phyloP scores from a whole-genome alignment of 2,888 invertebrate genomes.

The Flexamia atlantica region DNA sequence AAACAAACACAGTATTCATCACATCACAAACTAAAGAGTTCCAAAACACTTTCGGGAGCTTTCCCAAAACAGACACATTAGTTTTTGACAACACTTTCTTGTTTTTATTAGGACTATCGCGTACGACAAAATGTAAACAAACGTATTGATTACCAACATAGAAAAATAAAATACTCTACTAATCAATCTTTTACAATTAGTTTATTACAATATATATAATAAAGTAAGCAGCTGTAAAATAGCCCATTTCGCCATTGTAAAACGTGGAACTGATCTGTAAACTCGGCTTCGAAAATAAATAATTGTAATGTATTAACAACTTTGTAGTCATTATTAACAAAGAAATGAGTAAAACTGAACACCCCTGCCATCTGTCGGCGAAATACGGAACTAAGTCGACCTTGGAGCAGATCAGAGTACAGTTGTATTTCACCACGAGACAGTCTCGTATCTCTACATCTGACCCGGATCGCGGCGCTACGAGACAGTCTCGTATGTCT shows the following conservation, averaged over 20 bases:
- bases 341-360: constrained; percentile 1
- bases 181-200: constrained; percentile 6
- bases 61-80: constrained; percentile 22
- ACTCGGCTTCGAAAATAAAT: constrained; percentile 25
- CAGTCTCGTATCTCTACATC: constrained; percentile 34
- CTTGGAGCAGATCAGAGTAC: constrained; percentile 33
- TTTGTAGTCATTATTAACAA: constrained; percentile 13
- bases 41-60: background rate
- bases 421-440: constrained; percentile 31
- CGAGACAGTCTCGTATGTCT: constrained; percentile 42
- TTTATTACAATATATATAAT: constrained; percentile 22
- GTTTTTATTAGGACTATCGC: background rate
- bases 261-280: background rate
- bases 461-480: constrained; percentile 34
- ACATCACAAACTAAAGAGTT: constrained; percentile 19
- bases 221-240: constrained; percentile 2
- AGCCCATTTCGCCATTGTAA: constrained; percentile 1
- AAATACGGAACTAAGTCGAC: constrained; percentile 37
- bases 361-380: constrained; percentile 32
- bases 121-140: constrained; percentile 29
- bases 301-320: constrained; percentile 6
- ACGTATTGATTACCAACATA: constrained; percentile 29
- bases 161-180: constrained; percentile 32
- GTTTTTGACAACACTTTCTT: constrained; percentile 14
- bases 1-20: constrained; percentile 30